phyloP scores from a whole-genome alignment of 2,888 invertebrate species.

The Cryptops parisi region DNA sequence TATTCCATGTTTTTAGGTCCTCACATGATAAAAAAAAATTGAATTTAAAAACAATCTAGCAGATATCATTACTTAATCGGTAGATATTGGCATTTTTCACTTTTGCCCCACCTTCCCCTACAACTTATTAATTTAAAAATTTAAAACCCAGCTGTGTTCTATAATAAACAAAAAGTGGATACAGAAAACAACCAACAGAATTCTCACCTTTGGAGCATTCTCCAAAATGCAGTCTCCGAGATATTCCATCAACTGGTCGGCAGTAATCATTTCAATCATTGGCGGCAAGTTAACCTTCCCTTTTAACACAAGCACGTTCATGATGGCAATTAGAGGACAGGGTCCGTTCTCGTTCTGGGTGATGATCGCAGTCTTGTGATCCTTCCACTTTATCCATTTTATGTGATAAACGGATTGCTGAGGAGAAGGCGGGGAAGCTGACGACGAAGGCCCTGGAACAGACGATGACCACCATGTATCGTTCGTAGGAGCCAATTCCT shows the following conservation, averaged over 20 bases:
- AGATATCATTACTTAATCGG: too few species aligned
- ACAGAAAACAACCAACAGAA: neutral
- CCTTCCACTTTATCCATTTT: slow-evolving; percentile 36
- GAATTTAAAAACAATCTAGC: too few species aligned
- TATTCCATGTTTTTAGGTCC: too few species aligned
- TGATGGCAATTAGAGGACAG: slow-evolving; percentile 42
- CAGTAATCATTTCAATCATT: slow-evolving; percentile 34
- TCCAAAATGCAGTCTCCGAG: slow-evolving; percentile 37
- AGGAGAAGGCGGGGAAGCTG: slow-evolving; percentile 21
- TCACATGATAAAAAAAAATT: too few species aligned
- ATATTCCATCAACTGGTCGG: slow-evolving; percentile 37
- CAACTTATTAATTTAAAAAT: neutral
- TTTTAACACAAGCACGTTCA: slow-evolving; percentile 39
- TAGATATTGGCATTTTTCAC: too few species aligned
- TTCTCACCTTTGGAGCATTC: slow-evolving; percentile 32
- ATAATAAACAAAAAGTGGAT: neutral
- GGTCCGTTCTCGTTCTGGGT: slow-evolving; percentile 45
- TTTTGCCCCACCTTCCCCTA: too few species aligned
- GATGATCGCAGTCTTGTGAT: slow-evolving; percentile 34
- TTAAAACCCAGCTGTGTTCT: neutral
- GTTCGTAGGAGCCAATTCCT: too few species aligned
- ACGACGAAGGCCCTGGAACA: slow-evolving; percentile 23
- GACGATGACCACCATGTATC: too few species aligned
- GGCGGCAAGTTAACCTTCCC: slow-evolving; percentile 32
- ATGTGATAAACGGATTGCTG: slow-evolving; percentile 33